These are phyloP conservation scores for Micoletzkya japonica DNA, from an alignment of 2,888 invertebrate genomes.

Conservation along the genomic window DNA sequence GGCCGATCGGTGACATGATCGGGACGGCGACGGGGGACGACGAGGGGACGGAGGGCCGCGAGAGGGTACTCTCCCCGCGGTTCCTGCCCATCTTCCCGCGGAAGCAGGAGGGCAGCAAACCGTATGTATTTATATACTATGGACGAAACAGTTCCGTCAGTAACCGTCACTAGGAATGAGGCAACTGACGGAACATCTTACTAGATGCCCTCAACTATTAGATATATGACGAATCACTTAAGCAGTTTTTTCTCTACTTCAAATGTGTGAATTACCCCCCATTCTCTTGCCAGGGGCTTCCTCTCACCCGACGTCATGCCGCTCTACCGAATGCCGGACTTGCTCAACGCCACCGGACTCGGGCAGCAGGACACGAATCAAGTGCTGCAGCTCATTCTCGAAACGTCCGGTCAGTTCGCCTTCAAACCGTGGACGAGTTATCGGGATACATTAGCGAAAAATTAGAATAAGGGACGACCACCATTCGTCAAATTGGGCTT, in stretches of 20 bases:
- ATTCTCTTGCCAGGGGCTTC: background rate
- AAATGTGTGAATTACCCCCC: background rate
- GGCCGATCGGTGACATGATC: conserved; percentile 22
- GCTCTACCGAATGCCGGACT: conserved; percentile 5
- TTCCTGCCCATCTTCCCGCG: conserved; percentile 47
- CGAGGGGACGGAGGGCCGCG: conserved; percentile 42
- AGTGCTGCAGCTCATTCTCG: background rate
- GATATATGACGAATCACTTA: no score
- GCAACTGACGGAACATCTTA: background rate
- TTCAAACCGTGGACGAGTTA: no score
- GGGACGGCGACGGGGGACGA: conserved; percentile 39
- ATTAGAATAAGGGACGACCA: no score
- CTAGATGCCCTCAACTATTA: background rate
- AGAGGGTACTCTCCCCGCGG: conserved; percentile 46
- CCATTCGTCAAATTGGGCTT: no score
- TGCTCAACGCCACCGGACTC: conserved; percentile 14
- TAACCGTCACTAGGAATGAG: background rate
- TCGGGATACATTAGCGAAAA: no score
- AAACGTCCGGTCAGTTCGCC: conserved; percentile 6
- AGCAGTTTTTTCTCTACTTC: no score
- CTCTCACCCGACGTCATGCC: conserved; percentile 23
- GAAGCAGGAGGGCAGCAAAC: background rate
- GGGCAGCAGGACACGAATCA: background rate
- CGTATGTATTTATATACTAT: background rate
- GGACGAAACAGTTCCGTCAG: background rate